Percentiles rank a stretch among this genome's conserved stretches.
phyloP scores from a whole-genome alignment of 1,140 invertebrate species.

The Drosophila kanapiae region DNA sequence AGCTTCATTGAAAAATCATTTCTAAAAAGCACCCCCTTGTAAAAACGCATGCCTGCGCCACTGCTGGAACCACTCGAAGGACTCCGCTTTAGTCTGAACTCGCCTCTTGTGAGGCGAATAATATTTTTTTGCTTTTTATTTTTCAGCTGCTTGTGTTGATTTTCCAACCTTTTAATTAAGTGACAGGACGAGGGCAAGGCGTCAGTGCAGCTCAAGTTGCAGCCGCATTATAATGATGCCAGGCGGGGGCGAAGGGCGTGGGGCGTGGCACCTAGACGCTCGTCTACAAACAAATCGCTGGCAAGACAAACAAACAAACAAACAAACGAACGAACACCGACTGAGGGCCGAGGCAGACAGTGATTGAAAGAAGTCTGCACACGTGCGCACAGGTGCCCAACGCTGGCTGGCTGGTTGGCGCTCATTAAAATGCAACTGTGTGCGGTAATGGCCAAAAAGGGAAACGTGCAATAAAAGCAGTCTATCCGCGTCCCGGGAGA shows the following conservation, averaged over 20 bases:
- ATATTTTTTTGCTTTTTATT: slow-evolving; percentile 20
- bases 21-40: background rate
- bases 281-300: slow-evolving; percentile 74
- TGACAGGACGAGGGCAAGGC: slow-evolving; percentile 54
- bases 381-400: slow-evolving; percentile 66
- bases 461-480: slow-evolving; percentile 75
- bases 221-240: slow-evolving; percentile 52
- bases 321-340: slow-evolving; percentile 28
- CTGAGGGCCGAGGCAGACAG: slow-evolving; percentile 44
- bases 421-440: slow-evolving; percentile 83
- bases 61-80: slow-evolving; percentile 22
- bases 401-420: slow-evolving; percentile 15
- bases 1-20: background rate
- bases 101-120: slow-evolving; percentile 36
- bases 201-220: slow-evolving; percentile 41
- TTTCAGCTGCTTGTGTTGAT: slow-evolving; percentile 62
- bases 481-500: slow-evolving; percentile 10
- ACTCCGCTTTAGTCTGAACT: slow-evolving; percentile 20
- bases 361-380: slow-evolving; percentile 80
- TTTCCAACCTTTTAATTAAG: slow-evolving; percentile 82
- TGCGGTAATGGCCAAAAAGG: slow-evolving; percentile 65
- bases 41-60: background rate
- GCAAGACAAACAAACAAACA: slow-evolving; percentile 55
- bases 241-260: background rate
- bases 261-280: slow-evolving; percentile 55